Conservation (phyloP, 2,113 vertebrate species). For the Cynopterus brachyotis region DNA sequence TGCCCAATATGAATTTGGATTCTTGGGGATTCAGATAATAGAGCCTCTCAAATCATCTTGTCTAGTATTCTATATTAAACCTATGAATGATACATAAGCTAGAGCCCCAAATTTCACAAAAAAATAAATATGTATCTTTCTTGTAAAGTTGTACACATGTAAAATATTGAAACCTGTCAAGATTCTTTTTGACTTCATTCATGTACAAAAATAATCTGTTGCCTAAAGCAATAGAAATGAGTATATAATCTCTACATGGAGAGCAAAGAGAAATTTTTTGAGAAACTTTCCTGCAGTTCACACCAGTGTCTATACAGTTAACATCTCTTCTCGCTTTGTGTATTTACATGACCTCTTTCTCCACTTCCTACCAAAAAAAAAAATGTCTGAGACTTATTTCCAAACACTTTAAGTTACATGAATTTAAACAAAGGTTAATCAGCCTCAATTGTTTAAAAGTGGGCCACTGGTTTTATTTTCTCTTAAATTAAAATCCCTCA, state of each 20-base stretch:
- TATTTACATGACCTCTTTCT: neutral
- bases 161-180: neutral
- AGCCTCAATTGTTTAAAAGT: slow-evolving; percentile 53
- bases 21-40: neutral
- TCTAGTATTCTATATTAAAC: neutral
- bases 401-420: slow-evolving; percentile 53
- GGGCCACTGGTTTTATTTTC: slow-evolving; percentile 42
- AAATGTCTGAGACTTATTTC: slow-evolving; percentile 12
- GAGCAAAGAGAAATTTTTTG: neutral
- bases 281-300: neutral
- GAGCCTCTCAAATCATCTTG: neutral
- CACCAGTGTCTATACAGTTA: neutral
- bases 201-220: neutral
- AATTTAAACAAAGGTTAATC: slow-evolving; percentile 58
- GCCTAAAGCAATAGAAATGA: neutral
- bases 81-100: neutral
- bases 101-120: neutral
- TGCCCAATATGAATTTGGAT: neutral
- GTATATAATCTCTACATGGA: neutral
- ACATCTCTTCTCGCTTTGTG: neutral
- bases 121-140: neutral
- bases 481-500: slow-evolving; percentile 46
- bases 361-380: neutral
- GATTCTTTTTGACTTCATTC: neutral
- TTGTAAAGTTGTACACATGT: neutral